Conservation (phyloP, 2,797 vertebrate species). For the Nyctalus aviator region DNA sequence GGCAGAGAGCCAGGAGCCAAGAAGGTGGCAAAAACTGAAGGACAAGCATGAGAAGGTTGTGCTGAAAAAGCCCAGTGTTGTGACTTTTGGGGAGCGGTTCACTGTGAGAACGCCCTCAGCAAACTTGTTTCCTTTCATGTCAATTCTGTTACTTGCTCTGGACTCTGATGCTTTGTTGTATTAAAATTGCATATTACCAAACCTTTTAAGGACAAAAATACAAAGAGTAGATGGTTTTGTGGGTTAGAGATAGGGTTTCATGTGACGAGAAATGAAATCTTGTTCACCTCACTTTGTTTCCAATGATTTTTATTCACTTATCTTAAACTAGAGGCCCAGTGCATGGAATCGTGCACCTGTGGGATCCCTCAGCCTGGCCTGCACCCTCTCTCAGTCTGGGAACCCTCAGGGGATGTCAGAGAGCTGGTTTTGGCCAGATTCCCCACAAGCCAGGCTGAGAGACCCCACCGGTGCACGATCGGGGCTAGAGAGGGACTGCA, state of each 20-base stretch:
- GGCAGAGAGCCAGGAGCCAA: background rate
- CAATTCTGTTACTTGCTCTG: background rate
- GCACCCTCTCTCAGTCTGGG: no score
- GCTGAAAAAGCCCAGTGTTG: background rate
- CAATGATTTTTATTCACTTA: background rate
- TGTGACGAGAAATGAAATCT: background rate
- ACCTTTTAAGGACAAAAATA: background rate
- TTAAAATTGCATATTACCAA: background rate
- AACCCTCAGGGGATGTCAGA: no score
- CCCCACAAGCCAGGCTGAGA: no score
- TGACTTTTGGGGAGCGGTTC: background rate
- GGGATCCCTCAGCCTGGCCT: no score
- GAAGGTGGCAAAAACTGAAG: background rate
- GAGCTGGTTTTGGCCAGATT: no score
- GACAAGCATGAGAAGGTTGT: background rate
- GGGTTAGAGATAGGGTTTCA: background rate
- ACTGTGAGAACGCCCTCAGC: rapidly evolving
- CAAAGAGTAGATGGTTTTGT: background rate
- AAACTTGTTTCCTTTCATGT: background rate
- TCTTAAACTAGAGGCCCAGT: background rate
- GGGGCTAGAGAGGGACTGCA: no score
- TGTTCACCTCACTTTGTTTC: background rate
- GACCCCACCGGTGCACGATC: no score
- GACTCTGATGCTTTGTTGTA: background rate
- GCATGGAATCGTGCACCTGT: no score